Conservation (phyloP, 64 coral and sea anemone genomes). For the Dendronephthya gigantea region DNA sequence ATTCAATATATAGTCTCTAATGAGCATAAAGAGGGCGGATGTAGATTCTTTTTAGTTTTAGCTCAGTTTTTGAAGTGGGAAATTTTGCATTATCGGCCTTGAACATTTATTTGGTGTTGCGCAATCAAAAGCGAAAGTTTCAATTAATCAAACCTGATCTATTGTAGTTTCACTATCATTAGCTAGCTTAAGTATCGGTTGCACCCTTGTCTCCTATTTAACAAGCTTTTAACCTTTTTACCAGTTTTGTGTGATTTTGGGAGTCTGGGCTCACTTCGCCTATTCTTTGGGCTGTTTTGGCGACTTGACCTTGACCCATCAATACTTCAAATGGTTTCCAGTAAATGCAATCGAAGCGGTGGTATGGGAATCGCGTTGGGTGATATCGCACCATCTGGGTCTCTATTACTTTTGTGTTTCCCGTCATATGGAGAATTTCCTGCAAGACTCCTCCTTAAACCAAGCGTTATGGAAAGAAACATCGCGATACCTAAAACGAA, state of each 20-base stretch:
- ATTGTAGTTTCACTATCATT: too few relatives aligned
- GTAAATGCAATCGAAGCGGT: background rate
- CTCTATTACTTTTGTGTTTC: background rate
- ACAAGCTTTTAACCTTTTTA: background rate
- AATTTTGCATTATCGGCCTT: too few relatives aligned
- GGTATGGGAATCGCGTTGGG: constrained; percentile 7
- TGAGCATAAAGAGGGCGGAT: too few relatives aligned
- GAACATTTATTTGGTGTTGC: too few relatives aligned
- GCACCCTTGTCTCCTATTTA: too few relatives aligned
- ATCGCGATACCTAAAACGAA: background rate
- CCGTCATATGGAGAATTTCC: background rate
- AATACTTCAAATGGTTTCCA: constrained; percentile 1
- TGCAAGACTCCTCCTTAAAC: background rate
- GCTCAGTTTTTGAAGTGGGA: too few relatives aligned
- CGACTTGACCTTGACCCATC: background rate
- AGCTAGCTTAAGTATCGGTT: too few relatives aligned
- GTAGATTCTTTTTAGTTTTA: too few relatives aligned
- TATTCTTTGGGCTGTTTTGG: background rate
- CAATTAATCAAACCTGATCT: too few relatives aligned
- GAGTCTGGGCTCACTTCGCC: background rate
- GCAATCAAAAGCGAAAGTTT: too few relatives aligned
- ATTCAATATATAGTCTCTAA: too few relatives aligned
- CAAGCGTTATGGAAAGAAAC: background rate
- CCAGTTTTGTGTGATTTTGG: background rate
- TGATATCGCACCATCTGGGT: background rate